A percentile compares a stretch with the other conserved stretches of the same genome.
These are phyloP conservation scores for Bubo blakistoni DNA, from an alignment of 2,113 vertebrate species.

Conservation along the genomic window DNA sequence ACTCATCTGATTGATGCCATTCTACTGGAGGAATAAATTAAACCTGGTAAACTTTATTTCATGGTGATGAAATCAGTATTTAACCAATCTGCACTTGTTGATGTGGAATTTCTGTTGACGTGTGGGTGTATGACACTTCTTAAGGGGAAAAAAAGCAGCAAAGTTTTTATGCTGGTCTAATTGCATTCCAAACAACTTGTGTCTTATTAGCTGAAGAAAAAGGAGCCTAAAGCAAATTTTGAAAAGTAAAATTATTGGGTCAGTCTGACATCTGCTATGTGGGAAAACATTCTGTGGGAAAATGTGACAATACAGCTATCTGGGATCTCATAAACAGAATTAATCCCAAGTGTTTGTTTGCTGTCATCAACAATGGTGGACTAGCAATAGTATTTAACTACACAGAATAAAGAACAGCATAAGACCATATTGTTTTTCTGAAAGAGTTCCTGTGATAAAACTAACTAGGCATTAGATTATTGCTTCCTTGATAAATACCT, in stretches of 20 bases:
- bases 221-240: background rate
- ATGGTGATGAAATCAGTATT: background rate
- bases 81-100: background rate
- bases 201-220: background rate
- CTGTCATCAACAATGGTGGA: background rate
- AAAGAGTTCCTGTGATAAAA: background rate
- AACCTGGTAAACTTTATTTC: background rate
- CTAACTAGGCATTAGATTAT: background rate
- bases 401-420: background rate
- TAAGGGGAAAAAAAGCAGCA: background rate
- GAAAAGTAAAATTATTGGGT: background rate
- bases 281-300: background rate
- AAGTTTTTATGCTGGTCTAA: background rate
- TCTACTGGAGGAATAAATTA: background rate
- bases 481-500: background rate
- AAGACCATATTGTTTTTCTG: background rate
- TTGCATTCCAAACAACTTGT: background rate
- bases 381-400: background rate
- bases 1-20: background rate
- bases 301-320: background rate
- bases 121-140: background rate
- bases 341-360: background rate
- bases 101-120: background rate
- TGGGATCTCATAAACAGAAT: background rate
- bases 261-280: conserved; percentile 6